phyloP scores from a whole-genome alignment of 2,797 vertebrate genomes.

The Cottoperca gobio region DNA sequence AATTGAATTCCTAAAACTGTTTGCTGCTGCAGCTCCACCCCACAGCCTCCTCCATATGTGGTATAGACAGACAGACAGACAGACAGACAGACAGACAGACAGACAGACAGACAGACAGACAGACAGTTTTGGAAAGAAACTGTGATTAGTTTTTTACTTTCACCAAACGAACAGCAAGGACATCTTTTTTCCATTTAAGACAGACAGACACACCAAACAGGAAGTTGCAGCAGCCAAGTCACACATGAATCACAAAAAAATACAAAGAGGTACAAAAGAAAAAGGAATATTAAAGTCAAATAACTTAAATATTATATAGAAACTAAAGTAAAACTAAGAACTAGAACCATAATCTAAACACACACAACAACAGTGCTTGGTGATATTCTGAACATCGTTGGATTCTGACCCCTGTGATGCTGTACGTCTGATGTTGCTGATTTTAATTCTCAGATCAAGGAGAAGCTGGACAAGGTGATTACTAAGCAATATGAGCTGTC shows the following conservation, averaged over 20 bases:
- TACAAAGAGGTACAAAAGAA: not conserved
- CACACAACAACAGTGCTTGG: not conserved
- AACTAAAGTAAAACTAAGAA: not conserved
- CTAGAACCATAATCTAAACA: not conserved
- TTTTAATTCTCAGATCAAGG: conserved; percentile 88
- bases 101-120: too few relatives aligned
- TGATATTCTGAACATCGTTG: not conserved
- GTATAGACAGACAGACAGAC: not conserved
- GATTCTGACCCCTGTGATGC: not conserved
- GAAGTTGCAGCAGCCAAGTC: not conserved
- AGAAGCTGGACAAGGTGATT: conserved; percentile 91
- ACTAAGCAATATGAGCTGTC: conserved; percentile 90
- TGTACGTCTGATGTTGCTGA: conserved; percentile 2
- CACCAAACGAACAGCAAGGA: too few relatives aligned
- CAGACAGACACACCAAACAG: not conserved
- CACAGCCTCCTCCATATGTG: not conserved
- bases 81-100: not conserved
- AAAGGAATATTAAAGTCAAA: not conserved
- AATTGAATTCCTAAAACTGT: not conserved
- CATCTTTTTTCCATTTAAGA: not conserved
- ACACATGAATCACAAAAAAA: not conserved
- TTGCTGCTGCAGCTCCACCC: not conserved
- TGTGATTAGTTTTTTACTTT: too few relatives aligned
- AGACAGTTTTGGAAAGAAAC: too few relatives aligned
- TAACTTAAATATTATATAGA: not conserved